phyloP scores from a whole-genome alignment of 2,888 invertebrate genomes.

The Ophion costatus region DNA sequence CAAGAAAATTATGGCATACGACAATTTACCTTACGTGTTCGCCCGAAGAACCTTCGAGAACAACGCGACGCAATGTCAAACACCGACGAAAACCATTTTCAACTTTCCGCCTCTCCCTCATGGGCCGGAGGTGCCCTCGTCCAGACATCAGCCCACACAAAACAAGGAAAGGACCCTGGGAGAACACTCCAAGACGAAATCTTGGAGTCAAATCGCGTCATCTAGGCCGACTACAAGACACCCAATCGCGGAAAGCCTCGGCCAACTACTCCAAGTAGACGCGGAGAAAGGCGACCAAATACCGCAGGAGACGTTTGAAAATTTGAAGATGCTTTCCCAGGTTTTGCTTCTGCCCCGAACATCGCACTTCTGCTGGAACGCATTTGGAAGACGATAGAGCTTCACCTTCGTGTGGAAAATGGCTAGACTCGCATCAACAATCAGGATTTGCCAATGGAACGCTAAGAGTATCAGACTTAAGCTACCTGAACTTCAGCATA shows the following conservation, averaged over 20 bases:
- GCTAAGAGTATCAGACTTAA: conserved; percentile 42
- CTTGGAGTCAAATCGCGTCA: neutral
- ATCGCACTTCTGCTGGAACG: conserved; percentile 6
- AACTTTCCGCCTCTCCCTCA: conserved; percentile 17
- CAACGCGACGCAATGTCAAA: too few species aligned
- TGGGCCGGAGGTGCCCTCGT: neutral
- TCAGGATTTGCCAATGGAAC: conserved; percentile 24
- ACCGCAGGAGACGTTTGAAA: too few species aligned
- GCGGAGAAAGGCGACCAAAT: too few species aligned
- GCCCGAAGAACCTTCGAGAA: conserved; percentile 13
- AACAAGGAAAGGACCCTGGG: neutral
- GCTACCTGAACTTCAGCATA: conserved; percentile 36
- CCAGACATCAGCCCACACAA: too few species aligned
- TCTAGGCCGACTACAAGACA: too few species aligned
- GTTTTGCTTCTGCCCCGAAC: conserved; percentile 2
- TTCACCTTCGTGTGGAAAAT: conserved; percentile 11
- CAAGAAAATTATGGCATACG: conserved; percentile 38
- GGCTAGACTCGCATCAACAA: neutral
- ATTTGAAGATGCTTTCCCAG: neutral
- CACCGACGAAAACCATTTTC: neutral
- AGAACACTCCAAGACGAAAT: neutral
- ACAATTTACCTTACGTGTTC: conserved; percentile 19
- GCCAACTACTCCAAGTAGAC: neutral
- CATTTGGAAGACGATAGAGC: conserved; percentile 1
- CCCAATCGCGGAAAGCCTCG: neutral